phyloP scores from a whole-genome alignment of 2,888 invertebrate genomes.

The Ochropleura leucogaster region DNA sequence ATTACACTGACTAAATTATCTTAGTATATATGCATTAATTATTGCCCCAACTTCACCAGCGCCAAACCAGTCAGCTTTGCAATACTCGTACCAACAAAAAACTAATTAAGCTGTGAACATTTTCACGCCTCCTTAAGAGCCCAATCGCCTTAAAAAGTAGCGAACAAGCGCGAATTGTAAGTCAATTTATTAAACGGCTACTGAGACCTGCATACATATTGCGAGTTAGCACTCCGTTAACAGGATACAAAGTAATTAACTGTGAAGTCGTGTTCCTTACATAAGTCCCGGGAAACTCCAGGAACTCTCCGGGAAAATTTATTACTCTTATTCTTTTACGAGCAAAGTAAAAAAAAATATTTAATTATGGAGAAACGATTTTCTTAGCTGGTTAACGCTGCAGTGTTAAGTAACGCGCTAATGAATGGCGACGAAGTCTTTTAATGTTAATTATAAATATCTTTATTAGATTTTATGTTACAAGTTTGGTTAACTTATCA shows the following conservation, averaged over 20 bases:
- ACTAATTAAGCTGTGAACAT: slow-evolving; percentile 52
- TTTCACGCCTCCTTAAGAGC: slow-evolving; percentile 39
- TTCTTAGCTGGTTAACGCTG: slow-evolving; percentile 53
- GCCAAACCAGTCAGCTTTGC: neutral
- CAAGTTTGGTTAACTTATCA: slow-evolving; percentile 14
- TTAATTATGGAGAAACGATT: slow-evolving; percentile 72
- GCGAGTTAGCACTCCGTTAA: slow-evolving; percentile 83
- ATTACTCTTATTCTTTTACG: slow-evolving; percentile 76
- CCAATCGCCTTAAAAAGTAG: slow-evolving; percentile 55
- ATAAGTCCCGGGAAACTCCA: slow-evolving; percentile 71
- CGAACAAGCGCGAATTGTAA: slow-evolving; percentile 48
- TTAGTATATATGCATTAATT: neutral
- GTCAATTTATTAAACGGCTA: slow-evolving; percentile 70
- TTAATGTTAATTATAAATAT: slow-evolving; percentile 38
- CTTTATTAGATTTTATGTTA: slow-evolving; percentile 35
- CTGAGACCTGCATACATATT: slow-evolving; percentile 76
- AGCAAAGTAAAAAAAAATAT: slow-evolving; percentile 73
- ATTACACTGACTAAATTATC: neutral
- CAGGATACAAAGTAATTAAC: slow-evolving; percentile 85
- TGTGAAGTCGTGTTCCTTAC: slow-evolving; percentile 77
- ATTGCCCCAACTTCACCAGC: neutral
- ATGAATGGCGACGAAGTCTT: slow-evolving; percentile 23
- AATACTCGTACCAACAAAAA: neutral
- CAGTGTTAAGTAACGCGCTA: slow-evolving; percentile 13
- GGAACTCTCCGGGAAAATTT: slow-evolving; percentile 73